Conservation (phyloP, 2,888 invertebrate species). For the Drosophila quasianomalipes region DNA sequence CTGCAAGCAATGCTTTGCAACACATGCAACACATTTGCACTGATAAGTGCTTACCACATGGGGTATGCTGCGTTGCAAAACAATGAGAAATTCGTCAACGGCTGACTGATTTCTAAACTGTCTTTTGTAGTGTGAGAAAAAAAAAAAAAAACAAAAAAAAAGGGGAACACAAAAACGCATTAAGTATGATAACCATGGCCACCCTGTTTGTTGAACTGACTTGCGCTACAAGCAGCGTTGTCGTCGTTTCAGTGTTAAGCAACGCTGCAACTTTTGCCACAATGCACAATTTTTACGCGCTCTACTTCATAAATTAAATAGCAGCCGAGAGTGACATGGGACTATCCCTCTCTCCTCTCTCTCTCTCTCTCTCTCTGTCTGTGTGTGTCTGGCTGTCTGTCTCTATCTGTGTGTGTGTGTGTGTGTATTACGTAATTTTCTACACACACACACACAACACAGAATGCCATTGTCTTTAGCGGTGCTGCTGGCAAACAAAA, state of each 20-base stretch:
- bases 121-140: conserved; percentile 61
- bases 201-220: conserved; percentile 2
- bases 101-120: conserved; percentile 73
- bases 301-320: conserved; percentile 84
- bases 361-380: conserved; percentile 4
- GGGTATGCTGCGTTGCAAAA: conserved; percentile 35
- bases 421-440: conserved; percentile 48
- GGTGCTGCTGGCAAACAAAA: conserved; percentile 79
- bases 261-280: conserved; percentile 66
- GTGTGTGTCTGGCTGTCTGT: conserved; percentile 9
- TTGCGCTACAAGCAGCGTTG: neutral
- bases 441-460: conserved; percentile 26
- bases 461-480: conserved; percentile 65
- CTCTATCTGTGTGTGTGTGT: conserved; percentile 11
- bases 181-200: conserved; percentile 66
- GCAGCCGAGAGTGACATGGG: conserved; percentile 64
- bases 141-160: neutral
- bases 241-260: conserved; percentile 34
- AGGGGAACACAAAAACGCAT: conserved; percentile 48
- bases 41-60: conserved; percentile 41
- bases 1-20: conserved; percentile 31
- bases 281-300: conserved; percentile 82
- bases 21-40: conserved; percentile 7
- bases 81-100: conserved; percentile 45
- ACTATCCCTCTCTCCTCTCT: conserved; percentile 8